Evolutionary conservation across 2,888 invertebrate species (phyloP), one percentile per base, ranked within the genome.

Genomic region (Torymus aiolomorphi): DNA sequence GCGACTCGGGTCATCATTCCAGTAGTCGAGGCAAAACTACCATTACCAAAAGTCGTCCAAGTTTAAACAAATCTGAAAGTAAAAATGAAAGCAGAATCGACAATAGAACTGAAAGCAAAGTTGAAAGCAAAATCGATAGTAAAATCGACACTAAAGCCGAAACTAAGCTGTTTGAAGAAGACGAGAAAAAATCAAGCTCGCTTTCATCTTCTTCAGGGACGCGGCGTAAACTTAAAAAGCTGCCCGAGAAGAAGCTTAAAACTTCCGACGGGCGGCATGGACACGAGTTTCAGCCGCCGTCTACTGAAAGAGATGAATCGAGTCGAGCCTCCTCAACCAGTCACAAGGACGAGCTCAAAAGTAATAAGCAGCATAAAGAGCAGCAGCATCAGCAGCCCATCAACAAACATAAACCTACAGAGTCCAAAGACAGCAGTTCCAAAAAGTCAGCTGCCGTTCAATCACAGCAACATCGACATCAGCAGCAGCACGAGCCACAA

Each of bases 211-310:
- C 63, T 66, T 84, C 84, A 84, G 86, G 84, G 86, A 88, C 88
- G 85, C 91, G 90, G 86, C 91, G 91, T 88, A 92, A 91, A 90
- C 90, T 90, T 89, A 93, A 92, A 91, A 94, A 93, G 93, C 93
- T 94, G 93, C 94, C 94, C 90, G 94, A 94, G 91, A 94, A 94
- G 94, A 95, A 94, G 94, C 94, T 94, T 94, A 95, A 94, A 94
- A 94, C 94, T 94, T 94, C 94, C 94, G 94, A 94, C 93, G 93
- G 94, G 94, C 93, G 93, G 93, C 93, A 93, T 93, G 94, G 93
- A 92, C 92, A 92, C 91, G 92, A 94, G 92, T 92, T 93, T 93
- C 92, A 93, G 93, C 92, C 94, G 92, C 92, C 94, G 93, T 88
- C 93, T 94, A 90, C 91, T 95, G 93, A 95, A 92, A 92, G 95